phyloP scores from a whole-genome alignment of 2,113 vertebrate genomes.

The Crotalus horridus region DNA sequence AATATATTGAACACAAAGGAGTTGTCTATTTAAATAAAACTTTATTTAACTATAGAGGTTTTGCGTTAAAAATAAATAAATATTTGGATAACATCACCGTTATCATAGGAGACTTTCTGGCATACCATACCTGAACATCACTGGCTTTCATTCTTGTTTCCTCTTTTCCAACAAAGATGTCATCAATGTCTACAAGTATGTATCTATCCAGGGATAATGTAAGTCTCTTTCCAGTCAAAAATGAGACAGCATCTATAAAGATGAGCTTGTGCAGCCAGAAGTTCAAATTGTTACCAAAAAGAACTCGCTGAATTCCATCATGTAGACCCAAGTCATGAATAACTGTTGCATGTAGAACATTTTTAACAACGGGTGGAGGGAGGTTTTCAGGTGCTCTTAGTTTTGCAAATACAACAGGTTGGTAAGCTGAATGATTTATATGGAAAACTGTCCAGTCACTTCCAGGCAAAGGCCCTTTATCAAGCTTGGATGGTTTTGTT shows the following conservation, averaged over 20 bases:
- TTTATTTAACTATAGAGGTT: conserved; percentile 1
- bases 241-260: conserved; percentile 77
- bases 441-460: conserved; percentile 78
- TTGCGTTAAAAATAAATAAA: neutral
- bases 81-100: neutral
- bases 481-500: conserved; percentile 74
- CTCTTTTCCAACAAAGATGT: conserved; percentile 82
- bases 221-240: conserved; percentile 73
- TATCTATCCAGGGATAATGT: conserved; percentile 75
- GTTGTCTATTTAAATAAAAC: neutral
- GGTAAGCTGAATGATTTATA: conserved; percentile 73
- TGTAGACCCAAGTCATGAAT: conserved; percentile 76
- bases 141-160: conserved; percentile 78
- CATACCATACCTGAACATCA: conserved; percentile 74
- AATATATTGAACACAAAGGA: neutral
- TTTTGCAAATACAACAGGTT: conserved; percentile 77
- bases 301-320: conserved; percentile 76
- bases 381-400: conserved; percentile 68
- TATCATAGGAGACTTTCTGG: neutral
- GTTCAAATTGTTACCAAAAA: conserved; percentile 77
- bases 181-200: conserved; percentile 80
- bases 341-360: conserved; percentile 68
- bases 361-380: conserved; percentile 61
- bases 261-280: conserved; percentile 82
- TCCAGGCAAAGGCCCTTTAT: conserved; percentile 70